A percentile compares a stretch with the other conserved stretches of the same genome.
These are phyloP conservation scores for Yponomeuta evonymella DNA, from an alignment of 2,888 invertebrate genomes.

Conservation along the genomic window DNA sequence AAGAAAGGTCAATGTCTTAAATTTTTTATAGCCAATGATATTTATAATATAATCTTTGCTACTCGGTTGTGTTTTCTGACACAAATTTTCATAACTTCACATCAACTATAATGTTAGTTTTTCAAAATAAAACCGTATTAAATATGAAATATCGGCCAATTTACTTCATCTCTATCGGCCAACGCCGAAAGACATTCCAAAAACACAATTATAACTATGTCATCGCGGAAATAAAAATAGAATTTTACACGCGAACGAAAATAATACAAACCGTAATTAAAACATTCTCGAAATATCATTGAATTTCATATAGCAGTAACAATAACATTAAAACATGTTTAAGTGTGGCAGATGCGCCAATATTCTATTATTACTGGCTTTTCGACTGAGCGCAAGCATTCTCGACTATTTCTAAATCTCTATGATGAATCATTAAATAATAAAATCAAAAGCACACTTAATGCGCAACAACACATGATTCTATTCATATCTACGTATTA, in stretches of 20 bases:
- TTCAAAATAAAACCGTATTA: constrained; percentile 13
- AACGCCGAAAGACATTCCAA: constrained; percentile 46
- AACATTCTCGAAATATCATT: constrained; percentile 64
- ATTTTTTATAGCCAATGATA: constrained; percentile 47
- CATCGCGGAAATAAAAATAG: constrained; percentile 63
- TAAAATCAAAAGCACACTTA: constrained; percentile 75
- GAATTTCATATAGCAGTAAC: constrained; percentile 60
- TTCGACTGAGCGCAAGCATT: constrained; percentile 66
- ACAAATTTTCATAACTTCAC: not conserved
- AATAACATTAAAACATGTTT: constrained; percentile 67
- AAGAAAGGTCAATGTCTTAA: constrained; percentile 45
- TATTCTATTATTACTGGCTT: constrained; percentile 74
- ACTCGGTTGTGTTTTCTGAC: not conserved
- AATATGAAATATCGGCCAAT: not conserved
- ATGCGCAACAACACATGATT: constrained; percentile 65
- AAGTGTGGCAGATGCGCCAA: constrained; percentile 71
- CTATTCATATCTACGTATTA: constrained; percentile 60
- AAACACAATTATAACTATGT: constrained; percentile 66
- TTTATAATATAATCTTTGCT: not conserved
- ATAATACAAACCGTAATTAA: constrained; percentile 69
- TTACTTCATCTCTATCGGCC: not conserved
- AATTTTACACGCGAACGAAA: constrained; percentile 57
- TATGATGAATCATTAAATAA: constrained; percentile 77
- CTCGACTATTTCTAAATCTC: constrained; percentile 74
- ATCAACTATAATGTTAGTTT: not conserved